Conservation (phyloP, 2,888 invertebrate species). For the Drosophila subquinaria region DNA sequence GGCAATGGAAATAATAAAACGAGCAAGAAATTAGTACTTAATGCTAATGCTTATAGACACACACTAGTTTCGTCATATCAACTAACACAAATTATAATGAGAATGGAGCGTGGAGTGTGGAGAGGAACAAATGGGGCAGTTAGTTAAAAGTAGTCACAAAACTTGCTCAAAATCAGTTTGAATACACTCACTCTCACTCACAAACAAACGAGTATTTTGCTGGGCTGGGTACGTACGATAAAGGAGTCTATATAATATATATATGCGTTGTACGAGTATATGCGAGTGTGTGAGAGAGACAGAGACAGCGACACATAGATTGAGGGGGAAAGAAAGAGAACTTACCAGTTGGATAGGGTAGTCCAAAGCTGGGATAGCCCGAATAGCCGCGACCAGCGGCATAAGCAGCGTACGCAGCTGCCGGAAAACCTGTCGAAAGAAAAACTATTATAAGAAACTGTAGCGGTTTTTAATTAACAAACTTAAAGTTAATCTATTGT, state of each 20-base stretch:
- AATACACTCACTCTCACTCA: slow-evolving; percentile 51
- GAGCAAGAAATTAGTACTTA: slow-evolving; percentile 42
- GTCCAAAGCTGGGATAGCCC: slow-evolving; percentile 99
- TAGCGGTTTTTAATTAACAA: too few relatives aligned
- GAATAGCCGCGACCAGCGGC: slow-evolving; percentile 98
- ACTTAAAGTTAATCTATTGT: background rate
- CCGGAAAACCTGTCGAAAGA: slow-evolving; percentile 92
- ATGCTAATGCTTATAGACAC: slow-evolving; percentile 34
- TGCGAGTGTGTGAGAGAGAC: slow-evolving; percentile 24
- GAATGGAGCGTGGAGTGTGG: background rate
- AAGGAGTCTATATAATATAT: slow-evolving; percentile 26
- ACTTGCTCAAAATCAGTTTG: slow-evolving; percentile 24
- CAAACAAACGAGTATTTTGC: slow-evolving; percentile 32
- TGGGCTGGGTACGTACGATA: slow-evolving; percentile 34
- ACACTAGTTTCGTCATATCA: slow-evolving; percentile 70
- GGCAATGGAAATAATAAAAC: slow-evolving; percentile 18
- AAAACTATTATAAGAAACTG: background rate
- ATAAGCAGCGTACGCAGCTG: slow-evolving; percentile 97
- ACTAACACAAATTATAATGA: slow-evolving; percentile 61
- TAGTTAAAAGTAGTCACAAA: slow-evolving; percentile 53
- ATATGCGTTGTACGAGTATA: slow-evolving; percentile 30
- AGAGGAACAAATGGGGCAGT: slow-evolving; percentile 1
- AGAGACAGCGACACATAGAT: slow-evolving; percentile 56
- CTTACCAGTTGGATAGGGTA: slow-evolving; percentile 98
- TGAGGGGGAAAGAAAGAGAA: slow-evolving; percentile 19